phyloP scores from a whole-genome alignment of 2,888 invertebrate species.

The Nymphalis c-album region DNA sequence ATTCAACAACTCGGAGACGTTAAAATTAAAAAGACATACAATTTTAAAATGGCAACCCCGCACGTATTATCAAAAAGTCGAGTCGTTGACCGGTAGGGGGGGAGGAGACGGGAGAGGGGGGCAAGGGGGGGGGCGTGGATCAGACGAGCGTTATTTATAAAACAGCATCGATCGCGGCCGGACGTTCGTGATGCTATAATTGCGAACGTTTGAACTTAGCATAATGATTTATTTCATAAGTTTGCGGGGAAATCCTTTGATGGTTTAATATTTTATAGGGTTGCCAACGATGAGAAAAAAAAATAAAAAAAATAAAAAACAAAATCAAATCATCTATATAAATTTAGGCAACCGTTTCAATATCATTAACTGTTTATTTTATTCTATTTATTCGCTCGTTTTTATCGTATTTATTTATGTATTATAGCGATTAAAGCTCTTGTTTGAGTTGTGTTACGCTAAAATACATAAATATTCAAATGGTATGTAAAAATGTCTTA shows the following conservation, averaged over 20 bases:
- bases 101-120: not conserved
- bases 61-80: slow-evolving; percentile 11
- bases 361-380: too few species aligned
- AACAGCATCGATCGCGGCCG: slow-evolving; percentile 45
- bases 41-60: slow-evolving; percentile 11
- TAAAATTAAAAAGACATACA: too few species aligned
- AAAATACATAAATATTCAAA: too few species aligned
- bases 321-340: not conserved
- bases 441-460: too few species aligned
- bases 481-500: too few species aligned
- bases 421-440: too few species aligned
- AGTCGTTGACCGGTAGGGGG: slow-evolving; percentile 33
- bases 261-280: slow-evolving; percentile 18
- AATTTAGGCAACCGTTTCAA: too few species aligned
- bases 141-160: slow-evolving; percentile 45
- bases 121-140: slow-evolving; percentile 32
- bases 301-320: too few species aligned
- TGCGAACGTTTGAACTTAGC: slow-evolving; percentile 14
- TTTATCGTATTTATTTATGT: too few species aligned
- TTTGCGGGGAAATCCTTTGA: slow-evolving; percentile 13
- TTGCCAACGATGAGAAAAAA: not conserved
- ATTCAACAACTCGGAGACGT: too few species aligned
- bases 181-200: slow-evolving; percentile 37
- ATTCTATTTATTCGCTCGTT: too few species aligned
- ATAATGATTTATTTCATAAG: slow-evolving; percentile 29